Evolutionary conservation across 53 echinoderm and acorn worm genomes (phyloP).

Genomic region (Zoroaster sp.): DNA sequence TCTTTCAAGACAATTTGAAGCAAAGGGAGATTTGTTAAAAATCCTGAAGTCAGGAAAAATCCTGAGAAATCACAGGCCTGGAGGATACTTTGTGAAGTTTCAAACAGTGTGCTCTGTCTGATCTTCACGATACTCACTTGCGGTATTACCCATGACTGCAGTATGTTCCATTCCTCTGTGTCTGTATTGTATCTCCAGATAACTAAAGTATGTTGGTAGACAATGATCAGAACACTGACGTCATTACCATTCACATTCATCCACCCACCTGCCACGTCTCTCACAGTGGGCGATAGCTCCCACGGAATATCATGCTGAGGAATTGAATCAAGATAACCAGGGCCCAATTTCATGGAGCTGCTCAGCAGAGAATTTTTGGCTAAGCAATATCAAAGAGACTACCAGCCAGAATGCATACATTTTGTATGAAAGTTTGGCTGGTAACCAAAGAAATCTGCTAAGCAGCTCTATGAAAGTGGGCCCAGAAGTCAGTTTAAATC

Average conservation of each 20-base stretch:
- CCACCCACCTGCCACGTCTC: background rate
- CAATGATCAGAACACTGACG: background rate
- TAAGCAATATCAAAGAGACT: no score
- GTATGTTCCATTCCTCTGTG: background rate
- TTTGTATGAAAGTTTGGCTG: no score
- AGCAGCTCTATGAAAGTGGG: no score
- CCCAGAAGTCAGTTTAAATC: no score
- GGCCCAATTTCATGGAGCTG: no score
- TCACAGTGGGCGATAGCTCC: background rate
- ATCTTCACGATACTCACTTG: slow-evolving; percentile 6
- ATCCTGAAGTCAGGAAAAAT: no score
- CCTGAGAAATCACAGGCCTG: no score
- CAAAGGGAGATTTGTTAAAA: no score
- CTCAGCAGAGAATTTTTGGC: no score
- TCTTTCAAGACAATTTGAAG: no score
- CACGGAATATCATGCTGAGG: slow-evolving; percentile 24
- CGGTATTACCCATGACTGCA: slow-evolving; percentile 17
- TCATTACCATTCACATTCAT: background rate
- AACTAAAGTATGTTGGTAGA: background rate
- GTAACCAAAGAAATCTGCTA: no score
- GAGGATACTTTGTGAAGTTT: background rate
- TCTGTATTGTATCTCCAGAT: background rate
- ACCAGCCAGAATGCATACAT: no score
- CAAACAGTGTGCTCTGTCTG: background rate
- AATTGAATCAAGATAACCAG: background rate